Conservation (phyloP, 2,797 vertebrate genomes). For the Acanthiza pusilla region DNA sequence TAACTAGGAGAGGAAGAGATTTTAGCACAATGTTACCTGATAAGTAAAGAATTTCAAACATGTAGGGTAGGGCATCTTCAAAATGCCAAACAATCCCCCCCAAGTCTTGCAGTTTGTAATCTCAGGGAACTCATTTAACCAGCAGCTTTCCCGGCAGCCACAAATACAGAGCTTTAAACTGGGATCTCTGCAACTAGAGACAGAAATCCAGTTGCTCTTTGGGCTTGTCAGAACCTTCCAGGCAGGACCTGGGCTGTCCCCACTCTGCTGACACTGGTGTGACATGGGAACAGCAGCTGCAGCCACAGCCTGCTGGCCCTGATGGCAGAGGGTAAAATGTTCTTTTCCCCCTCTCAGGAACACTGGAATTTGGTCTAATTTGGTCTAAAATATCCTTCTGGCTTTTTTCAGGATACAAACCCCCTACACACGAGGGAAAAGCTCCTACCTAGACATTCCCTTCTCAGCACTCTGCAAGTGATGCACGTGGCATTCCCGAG, state of each 20-base stretch:
- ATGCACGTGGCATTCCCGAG: not conserved
- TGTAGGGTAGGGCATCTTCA: not conserved
- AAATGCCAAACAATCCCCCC: not conserved
- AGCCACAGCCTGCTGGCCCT: not conserved
- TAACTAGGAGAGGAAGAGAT: not conserved
- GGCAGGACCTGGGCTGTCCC: accelerated
- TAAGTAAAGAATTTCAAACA: not conserved
- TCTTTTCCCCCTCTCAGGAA: not conserved
- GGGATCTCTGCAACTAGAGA: not conserved
- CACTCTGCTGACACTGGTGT: not conserved
- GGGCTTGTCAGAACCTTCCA: not conserved
- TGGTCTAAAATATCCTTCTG: not conserved
- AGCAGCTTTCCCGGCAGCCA: not conserved
- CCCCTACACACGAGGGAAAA: not conserved
- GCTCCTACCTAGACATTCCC: not conserved
- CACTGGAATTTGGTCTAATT: not conserved
- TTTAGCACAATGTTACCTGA: not conserved
- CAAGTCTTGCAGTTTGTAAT: not conserved
- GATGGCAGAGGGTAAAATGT: not conserved
- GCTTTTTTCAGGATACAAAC: not conserved
- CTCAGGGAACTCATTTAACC: not conserved
- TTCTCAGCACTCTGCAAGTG: not conserved
- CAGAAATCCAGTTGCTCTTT: not conserved
- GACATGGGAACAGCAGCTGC: not conserved
- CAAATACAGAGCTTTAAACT: not conserved